Base-by-base conservation (phyloP, 1,140 invertebrate species). In the Pemphigus obesinymphae region DNA sequence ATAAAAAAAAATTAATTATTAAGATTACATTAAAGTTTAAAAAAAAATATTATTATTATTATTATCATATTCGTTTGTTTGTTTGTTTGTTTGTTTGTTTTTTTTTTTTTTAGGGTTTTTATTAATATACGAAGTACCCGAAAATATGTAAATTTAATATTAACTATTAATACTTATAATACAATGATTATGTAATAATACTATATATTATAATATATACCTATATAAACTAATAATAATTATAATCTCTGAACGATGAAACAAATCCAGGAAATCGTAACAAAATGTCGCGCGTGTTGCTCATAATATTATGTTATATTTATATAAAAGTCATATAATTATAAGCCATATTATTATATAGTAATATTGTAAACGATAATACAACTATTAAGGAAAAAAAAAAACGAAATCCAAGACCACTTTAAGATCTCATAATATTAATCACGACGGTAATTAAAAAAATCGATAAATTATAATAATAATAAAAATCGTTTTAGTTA, bases 51-150 rank as follows among this genome's bases (percentile, higher is more conserved):
- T 78, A 80, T 61, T 78, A 78, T 80, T 80, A 80, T 61, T 78
- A 80, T 61, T 78, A 78, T 80, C 61, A 80, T 80, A 80, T 61
- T 80, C 75, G n/a, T 63, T 78, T 78, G 23, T 78, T n/a, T n/a
- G n/a, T n/a, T n/a, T n/a, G n/a, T n/a, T n/a, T n/a, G n/a, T n/a
- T n/a, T n/a, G n/a, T n/a, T n/a, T n/a, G n/a, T n/a, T n/a, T n/a
- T 78, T 58, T 50, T 50, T 50, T 40, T 61, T 61, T 20, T 45
- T 61, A 43, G 53, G 34, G 23, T 80, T 58, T 61, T 80, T 80
- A 61, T 80, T 61, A 61, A 5, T 40, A 43, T 37, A 45, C 43
- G 6, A 80, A 37, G 61, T 58, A 61, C 55, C 55, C 75, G n/a
- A 45, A 61, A 23, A 43, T 58, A 43, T 80, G 53, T 61, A 80